These are phyloP conservation scores for Pseudachorutes palmiensis DNA, from an alignment of 1,140 invertebrate species.

Conservation along the genomic window DNA sequence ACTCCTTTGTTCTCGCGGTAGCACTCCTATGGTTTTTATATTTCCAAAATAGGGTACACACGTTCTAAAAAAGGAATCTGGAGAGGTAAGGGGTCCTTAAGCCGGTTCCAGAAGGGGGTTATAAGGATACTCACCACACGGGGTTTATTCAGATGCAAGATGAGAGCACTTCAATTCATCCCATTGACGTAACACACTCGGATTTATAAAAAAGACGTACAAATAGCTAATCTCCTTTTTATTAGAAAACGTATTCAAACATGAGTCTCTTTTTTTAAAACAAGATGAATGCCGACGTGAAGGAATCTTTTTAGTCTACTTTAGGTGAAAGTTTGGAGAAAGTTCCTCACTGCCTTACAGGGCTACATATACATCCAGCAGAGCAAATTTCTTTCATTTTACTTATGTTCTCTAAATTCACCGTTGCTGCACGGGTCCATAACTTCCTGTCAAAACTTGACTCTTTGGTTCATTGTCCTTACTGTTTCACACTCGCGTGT, in stretches of 20 bases:
- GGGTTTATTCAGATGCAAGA: conserved; percentile 11
- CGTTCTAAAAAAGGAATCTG: background rate
- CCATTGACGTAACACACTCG: conserved; percentile 13
- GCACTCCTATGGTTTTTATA: background rate
- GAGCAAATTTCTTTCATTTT: too few species aligned
- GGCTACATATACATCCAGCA: too few species aligned
- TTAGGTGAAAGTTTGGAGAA: too few species aligned
- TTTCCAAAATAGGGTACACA: background rate
- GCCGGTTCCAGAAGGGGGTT: background rate
- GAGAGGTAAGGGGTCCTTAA: conserved; percentile 8
- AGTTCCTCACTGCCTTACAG: too few species aligned
- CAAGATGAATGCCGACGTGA: too few species aligned
- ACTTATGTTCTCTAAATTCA: too few species aligned
- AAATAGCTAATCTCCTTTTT: conserved; percentile 29
- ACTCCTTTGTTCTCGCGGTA: conserved; percentile 18
- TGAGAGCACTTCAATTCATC: conserved; percentile 20
- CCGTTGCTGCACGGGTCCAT: too few species aligned
- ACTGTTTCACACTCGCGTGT: conserved; percentile 29
- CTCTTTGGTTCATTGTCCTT: too few species aligned
- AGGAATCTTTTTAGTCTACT: too few species aligned
- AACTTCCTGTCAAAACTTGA: too few species aligned
- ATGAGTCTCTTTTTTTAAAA: too few species aligned
- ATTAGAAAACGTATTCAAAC: too few species aligned
- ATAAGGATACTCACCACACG: background rate
- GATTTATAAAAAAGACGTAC: conserved; percentile 14